Evolutionary conservation across 2,797 vertebrate genomes (phyloP).

Genomic region (Danio aesculapii): DNA sequence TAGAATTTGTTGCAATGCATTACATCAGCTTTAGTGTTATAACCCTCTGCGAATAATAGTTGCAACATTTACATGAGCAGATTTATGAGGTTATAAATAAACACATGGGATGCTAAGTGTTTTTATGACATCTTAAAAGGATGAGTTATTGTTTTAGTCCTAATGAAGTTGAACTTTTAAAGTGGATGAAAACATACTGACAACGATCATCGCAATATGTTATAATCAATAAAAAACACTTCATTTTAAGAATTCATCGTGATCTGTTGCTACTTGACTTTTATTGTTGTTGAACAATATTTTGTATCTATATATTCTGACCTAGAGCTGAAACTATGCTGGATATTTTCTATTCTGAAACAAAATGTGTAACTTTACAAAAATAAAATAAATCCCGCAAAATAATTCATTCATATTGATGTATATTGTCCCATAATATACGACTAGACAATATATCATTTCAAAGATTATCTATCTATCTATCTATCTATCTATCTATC

Average conservation of each 20-base stretch:
- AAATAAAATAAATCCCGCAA: neutral
- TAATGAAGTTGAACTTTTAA: neutral
- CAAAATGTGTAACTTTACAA: no score
- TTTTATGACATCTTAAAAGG: neutral
- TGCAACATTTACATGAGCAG: neutral
- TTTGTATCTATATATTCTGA: no score
- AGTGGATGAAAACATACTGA: neutral
- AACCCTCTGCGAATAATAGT: neutral
- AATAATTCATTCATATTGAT: no score
- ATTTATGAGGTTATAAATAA: neutral
- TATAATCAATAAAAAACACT: neutral
- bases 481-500: no score
- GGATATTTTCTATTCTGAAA: no score
- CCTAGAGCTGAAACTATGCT: no score
- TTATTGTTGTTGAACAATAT: no score
- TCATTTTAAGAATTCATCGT: no score
- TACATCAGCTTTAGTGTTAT: neutral
- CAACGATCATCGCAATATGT: neutral
- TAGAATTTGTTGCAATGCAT: neutral
- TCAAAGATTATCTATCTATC: no score
- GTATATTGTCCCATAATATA: no score
- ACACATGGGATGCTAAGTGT: neutral
- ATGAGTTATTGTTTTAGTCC: neutral
- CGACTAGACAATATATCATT: no score
- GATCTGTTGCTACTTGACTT: no score